Evolutionary conservation across 1,140 invertebrate genomes (phyloP).

Genomic region (Drosophila carrolli): DNA sequence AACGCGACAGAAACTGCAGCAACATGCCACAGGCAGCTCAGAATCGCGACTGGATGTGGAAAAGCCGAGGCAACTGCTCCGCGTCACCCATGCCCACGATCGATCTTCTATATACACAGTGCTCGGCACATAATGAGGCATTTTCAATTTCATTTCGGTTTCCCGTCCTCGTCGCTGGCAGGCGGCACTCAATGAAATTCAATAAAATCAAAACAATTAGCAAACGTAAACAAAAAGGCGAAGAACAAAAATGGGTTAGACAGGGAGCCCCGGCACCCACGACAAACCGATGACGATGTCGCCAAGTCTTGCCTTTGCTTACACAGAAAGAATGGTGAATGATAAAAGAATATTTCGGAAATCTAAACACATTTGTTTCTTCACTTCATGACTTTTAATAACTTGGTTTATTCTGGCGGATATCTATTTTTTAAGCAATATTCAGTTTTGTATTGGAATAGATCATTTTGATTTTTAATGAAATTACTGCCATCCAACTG

Average conservation of each 20-base stretch:
- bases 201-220: conserved; percentile 80
- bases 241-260: conserved; percentile 17
- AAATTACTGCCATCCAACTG: no score
- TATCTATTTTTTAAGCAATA: no score
- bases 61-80: conserved; percentile 26
- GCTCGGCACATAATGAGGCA: conserved; percentile 36
- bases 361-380: no score
- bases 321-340: conserved; percentile 20
- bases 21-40: conserved; percentile 68
- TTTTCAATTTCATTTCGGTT: conserved; percentile 49
- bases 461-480: no score
- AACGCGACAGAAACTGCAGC: conserved; percentile 59
- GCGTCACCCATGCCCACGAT: conserved; percentile 5
- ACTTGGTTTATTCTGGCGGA: no score
- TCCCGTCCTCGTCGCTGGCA: conserved; percentile 34
- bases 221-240: conserved; percentile 60
- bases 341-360: not conserved
- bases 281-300: conserved; percentile 34
- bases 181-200: conserved; percentile 72
- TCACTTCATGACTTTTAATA: no score
- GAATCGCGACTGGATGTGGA: conserved; percentile 64
- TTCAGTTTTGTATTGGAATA: no score
- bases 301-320: conserved; percentile 50
- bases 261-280: conserved; percentile 21
- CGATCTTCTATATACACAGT: conserved; percentile 10